A percentile compares a stretch with the other conserved stretches of the same genome.
Conservation (phyloP, 1,140 invertebrate genomes). For the Ceratitis capitata region DNA sequence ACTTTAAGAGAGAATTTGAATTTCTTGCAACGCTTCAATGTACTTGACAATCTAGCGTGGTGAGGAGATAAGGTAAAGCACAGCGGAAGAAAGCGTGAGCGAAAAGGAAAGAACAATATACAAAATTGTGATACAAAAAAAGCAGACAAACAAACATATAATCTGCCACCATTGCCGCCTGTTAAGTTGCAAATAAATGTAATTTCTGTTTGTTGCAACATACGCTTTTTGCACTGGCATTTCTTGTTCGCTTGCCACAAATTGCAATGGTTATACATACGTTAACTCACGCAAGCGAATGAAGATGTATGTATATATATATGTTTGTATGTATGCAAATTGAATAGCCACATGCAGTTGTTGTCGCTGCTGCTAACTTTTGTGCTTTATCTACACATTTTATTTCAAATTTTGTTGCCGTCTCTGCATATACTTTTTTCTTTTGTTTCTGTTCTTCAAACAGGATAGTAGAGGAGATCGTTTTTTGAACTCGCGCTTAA, state of each 20-base stretch:
- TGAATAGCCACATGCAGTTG: neutral
- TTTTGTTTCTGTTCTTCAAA: neutral
- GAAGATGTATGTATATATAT: too few species aligned
- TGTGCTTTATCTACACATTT: neutral
- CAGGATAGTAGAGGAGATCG: too few species aligned
- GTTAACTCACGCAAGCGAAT: too few species aligned
- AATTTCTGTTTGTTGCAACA: neutral
- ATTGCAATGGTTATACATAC: too few species aligned
- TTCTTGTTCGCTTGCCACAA: neutral
- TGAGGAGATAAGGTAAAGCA: neutral
- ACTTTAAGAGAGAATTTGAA: neutral
- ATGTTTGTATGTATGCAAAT: neutral
- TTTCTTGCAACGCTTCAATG: neutral
- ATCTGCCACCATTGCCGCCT: neutral
- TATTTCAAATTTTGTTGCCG: neutral
- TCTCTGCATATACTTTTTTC: neutral
- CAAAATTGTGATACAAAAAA: neutral
- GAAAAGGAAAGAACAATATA: neutral
- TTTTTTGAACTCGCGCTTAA: neutral
- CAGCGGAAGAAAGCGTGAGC: neutral
- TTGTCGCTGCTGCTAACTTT: neutral
- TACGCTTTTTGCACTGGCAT: neutral
- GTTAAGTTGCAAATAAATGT: constrained; percentile 23
- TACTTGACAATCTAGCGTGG: neutral
- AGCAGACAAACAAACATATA: neutral